These are phyloP conservation scores for Rhopilema esculentum DNA, from an alignment of 30 jellyfish, hydroid and myxozoan genomes.

Conservation along the genomic window DNA sequence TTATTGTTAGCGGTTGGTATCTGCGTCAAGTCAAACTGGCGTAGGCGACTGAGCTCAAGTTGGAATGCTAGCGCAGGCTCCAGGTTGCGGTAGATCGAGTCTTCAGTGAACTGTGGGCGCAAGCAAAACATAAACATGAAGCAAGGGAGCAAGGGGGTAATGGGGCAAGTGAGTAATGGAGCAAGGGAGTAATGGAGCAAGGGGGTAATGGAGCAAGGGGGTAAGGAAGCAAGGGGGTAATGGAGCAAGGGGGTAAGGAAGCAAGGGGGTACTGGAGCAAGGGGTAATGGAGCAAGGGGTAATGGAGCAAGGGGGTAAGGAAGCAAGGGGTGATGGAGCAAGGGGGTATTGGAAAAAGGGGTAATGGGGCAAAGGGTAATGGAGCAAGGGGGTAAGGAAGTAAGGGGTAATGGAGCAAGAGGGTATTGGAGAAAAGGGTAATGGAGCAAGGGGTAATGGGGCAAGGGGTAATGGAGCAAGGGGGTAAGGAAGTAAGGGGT, in stretches of 20 bases:
- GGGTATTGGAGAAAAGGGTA: neutral
- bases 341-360: too few species aligned
- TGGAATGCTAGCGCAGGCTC: slow-evolving; percentile 97
- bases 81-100: slow-evolving; percentile 86
- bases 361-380: too few species aligned
- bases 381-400: too few species aligned
- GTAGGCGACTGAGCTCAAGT: slow-evolving; percentile 82
- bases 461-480: neutral
- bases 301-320: neutral
- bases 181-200: neutral
- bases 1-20: slow-evolving; percentile 78
- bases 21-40: slow-evolving; percentile 78
- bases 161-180: neutral
- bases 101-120: slow-evolving; percentile 68
- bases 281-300: too few species aligned
- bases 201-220: neutral
- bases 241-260: too few species aligned
- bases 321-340: neutral
- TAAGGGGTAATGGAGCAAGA: too few species aligned
- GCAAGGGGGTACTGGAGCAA: too few species aligned
- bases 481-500: too few species aligned
- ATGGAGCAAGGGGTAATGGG: neutral
- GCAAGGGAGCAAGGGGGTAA: neutral
- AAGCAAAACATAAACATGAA: neutral
- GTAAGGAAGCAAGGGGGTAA: too few species aligned